Percentiles rank a stretch among this genome's conserved stretches.
phyloP scores from a whole-genome alignment of 2,113 vertebrate genomes.

The Halcyon senegalensis region DNA sequence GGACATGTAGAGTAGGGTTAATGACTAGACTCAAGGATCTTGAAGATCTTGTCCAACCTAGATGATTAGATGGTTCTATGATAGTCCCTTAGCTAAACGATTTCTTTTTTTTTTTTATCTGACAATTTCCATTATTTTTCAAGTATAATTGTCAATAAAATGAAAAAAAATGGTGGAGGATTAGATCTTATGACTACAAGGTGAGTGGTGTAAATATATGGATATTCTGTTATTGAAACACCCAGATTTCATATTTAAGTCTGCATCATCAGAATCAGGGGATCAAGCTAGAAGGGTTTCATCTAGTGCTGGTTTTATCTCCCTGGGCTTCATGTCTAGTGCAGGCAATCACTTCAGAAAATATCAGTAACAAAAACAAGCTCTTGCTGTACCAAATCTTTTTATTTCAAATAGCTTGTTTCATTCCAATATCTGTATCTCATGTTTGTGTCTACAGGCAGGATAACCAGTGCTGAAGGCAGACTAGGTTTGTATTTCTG shows the following conservation, averaged over 20 bases:
- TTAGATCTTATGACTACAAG: background rate
- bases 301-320: background rate
- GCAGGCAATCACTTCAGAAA: background rate
- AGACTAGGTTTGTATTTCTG: background rate
- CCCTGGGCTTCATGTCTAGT: background rate
- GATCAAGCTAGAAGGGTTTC: background rate
- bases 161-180: background rate
- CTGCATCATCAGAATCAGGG: background rate
- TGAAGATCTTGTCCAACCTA: too few species aligned
- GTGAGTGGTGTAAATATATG: background rate
- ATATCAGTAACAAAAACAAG: background rate
- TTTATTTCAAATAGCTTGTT: background rate
- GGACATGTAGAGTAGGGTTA: too few species aligned
- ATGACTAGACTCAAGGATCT: too few species aligned
- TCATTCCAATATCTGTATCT: background rate
- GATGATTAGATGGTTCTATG: too few species aligned
- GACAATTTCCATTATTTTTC: background rate
- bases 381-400: background rate
- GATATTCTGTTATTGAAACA: background rate
- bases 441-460: background rate
- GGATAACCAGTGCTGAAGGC: background rate
- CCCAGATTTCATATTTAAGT: background rate
- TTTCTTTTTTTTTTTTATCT: background rate
- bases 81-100: background rate
- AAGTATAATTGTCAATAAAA: background rate